Evolutionary conservation across 1,140 invertebrate genomes (phyloP), one percentile per base, ranked within the genome.

Genomic region (Rhyacophila brunnea): DNA sequence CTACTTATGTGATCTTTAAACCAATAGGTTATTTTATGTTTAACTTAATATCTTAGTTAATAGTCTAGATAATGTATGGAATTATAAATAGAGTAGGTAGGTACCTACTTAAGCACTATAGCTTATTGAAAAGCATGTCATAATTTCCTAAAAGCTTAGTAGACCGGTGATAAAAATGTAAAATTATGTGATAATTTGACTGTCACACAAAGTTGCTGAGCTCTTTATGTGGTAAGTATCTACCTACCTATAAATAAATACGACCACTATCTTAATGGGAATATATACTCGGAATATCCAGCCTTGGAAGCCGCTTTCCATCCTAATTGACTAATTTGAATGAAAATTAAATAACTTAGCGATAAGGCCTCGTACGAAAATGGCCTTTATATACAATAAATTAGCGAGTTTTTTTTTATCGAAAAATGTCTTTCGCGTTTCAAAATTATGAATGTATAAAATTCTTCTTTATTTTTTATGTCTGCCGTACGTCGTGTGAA

Each of bases 251-350:
- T n/a, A n/a, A n/a, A 34, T 13, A 32, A 40, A 28, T 19, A 18
- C 5, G 13, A 34, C 19, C n/a, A 34, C 44, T 55, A 56, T 56
- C 53, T 46, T 56, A 48, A 56, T 48, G 53, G 44, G 5, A 40
- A 15, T 11, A 56, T 32, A 47, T 45, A 19, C 32, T 10, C 19
- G 2, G 23, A n/a, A n/a, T 14, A 13, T 15, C 23, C 40, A 34
- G 51, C 13, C 10, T 11, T 45, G 43, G 43, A 11, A 45, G 43
- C 18, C 42, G 9, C 11, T 32, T 47, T 15, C 6, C 32, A 4
- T 32, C 56, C 48, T 63, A 64, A 64, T 64, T 64, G 60, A 64
- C 62, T 64, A 49, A 64, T 64, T 64, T 64, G 57, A 64, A 64
- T 64, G 53, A 64, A 60, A 64, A 60, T 48, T 50, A 47, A 60